Percentiles rank a stretch among this genome's conserved stretches.
Conservation (phyloP, 2,888 invertebrate species). For the Plagodis dolabraria region DNA sequence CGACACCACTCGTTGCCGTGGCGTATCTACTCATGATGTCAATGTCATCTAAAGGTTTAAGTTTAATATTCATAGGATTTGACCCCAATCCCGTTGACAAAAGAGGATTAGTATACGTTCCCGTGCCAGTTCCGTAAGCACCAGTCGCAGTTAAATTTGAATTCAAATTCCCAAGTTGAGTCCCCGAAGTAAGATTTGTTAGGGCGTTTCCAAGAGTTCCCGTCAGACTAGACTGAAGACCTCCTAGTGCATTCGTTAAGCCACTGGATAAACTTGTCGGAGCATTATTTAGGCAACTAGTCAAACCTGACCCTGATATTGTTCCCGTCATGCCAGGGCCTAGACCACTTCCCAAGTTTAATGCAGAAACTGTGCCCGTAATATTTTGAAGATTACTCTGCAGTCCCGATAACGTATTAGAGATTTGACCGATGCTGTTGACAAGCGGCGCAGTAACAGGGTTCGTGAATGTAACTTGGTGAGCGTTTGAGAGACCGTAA, state of each 20-base stretch:
- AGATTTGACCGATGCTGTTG: constrained; percentile 80
- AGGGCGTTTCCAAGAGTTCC: constrained; percentile 74
- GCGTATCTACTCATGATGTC: constrained; percentile 86
- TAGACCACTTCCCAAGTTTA: constrained; percentile 74
- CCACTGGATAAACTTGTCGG: constrained; percentile 75
- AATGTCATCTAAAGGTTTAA: constrained; percentile 90
- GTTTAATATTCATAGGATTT: constrained; percentile 86
- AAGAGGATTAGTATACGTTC: constrained; percentile 88
- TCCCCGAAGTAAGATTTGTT: constrained; percentile 69
- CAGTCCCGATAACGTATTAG: constrained; percentile 76
- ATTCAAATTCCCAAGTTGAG: constrained; percentile 72
- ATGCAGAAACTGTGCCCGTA: constrained; percentile 71
- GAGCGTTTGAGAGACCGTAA: constrained; percentile 76
- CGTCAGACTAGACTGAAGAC: constrained; percentile 72
- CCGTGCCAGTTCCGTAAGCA: constrained; percentile 69
- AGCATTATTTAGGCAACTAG: constrained; percentile 74
- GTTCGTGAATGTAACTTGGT: constrained; percentile 82
- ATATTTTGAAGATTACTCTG: constrained; percentile 79
- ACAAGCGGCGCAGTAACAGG: constrained; percentile 79
- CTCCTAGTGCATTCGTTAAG: constrained; percentile 70
- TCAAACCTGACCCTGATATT: constrained; percentile 76
- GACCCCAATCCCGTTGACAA: constrained; percentile 84
- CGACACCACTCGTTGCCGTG: constrained; percentile 68
- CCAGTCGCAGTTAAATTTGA: constrained; percentile 70
- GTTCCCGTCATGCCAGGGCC: constrained; percentile 79